These are phyloP conservation scores for Miichthys miiuy DNA, from an alignment of 2,797 vertebrate genomes.

Conservation along the genomic window DNA sequence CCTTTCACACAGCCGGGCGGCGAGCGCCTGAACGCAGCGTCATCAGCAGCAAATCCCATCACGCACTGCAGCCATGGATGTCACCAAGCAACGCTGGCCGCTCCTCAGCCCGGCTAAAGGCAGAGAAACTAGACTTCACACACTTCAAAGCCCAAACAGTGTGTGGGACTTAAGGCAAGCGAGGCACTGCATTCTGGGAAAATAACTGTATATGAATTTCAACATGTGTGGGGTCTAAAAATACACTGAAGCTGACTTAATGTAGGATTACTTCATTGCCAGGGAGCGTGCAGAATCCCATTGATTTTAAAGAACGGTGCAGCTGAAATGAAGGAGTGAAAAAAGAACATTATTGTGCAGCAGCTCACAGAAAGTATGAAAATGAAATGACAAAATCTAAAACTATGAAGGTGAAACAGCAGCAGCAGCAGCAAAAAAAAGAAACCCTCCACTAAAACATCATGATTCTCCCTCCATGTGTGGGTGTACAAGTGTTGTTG, in stretches of 20 bases:
- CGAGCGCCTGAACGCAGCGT: neutral
- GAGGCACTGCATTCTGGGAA: neutral
- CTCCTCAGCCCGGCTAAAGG: neutral
- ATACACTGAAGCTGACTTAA: neutral
- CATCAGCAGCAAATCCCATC: constrained; percentile 49
- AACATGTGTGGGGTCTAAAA: neutral
- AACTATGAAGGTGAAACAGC: neutral
- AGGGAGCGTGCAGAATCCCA: neutral
- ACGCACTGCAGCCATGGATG: constrained; percentile 29
- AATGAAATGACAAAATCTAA: neutral
- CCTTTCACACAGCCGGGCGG: constrained; percentile 40
- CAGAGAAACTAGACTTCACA: neutral
- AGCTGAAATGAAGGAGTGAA: neutral
- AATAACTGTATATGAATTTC: neutral
- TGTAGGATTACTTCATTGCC: neutral
- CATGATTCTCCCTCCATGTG: neutral
- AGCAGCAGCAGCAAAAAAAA: neutral
- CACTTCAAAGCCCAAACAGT: neutral
- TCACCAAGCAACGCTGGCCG: constrained; percentile 2
- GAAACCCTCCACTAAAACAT: neutral
- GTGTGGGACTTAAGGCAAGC: neutral
- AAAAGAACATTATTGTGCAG: neutral
- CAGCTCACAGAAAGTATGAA: neutral
- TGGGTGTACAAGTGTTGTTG: constrained; percentile 1
- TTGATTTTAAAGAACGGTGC: too few relatives aligned